Conservation (phyloP, 2,888 invertebrate genomes). For the Papilio gigon region DNA sequence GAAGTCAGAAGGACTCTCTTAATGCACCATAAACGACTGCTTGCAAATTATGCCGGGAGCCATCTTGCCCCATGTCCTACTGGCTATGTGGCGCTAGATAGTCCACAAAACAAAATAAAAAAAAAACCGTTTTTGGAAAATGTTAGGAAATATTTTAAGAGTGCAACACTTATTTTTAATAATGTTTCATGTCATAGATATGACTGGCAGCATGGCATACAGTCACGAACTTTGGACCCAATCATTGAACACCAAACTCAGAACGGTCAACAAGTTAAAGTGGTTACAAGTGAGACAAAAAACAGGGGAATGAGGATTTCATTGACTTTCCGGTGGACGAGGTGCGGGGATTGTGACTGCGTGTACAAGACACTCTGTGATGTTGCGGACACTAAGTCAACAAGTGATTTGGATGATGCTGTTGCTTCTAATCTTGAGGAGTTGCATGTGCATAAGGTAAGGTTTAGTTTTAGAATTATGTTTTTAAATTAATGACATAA, state of each 20-base stretch:
- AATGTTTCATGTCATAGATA: conserved; percentile 73
- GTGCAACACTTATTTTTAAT: too few species aligned
- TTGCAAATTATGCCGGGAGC: too few species aligned
- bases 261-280: conserved; percentile 47
- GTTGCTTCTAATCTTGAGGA: conserved; percentile 86
- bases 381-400: conserved; percentile 56
- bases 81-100: too few species aligned
- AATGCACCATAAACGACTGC: too few species aligned
- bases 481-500: background rate
- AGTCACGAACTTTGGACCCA: conserved; percentile 90
- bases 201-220: conserved; percentile 94
- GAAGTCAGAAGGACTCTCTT: too few species aligned
- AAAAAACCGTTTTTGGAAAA: too few species aligned
- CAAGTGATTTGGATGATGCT: conserved; percentile 65
- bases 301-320: conserved; percentile 84
- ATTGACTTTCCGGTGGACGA: conserved; percentile 90
- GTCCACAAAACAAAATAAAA: too few species aligned
- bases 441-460: conserved; percentile 88
- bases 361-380: conserved; percentile 86
- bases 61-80: too few species aligned
- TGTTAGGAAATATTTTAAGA: too few species aligned
- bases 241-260: conserved; percentile 72
- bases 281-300: conserved; percentile 60
- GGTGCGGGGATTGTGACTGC: conserved; percentile 84
- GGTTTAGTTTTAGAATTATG: background rate